Evolutionary conservation across 1,140 invertebrate species (phyloP), one percentile per base, ranked within the genome.

Genomic region (Nasonia giraulti): DNA sequence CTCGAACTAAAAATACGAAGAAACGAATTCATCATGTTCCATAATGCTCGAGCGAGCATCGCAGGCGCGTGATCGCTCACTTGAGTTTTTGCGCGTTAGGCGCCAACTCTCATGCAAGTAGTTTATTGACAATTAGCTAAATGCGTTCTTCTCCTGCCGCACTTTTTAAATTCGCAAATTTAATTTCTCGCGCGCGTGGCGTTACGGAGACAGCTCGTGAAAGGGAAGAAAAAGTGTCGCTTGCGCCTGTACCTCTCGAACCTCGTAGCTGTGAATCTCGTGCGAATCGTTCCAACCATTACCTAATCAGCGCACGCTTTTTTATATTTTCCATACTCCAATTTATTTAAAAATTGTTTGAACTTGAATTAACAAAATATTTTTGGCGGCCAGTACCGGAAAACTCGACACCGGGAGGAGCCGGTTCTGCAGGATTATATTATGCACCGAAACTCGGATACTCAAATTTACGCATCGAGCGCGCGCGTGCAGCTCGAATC

Each of bases 351-450:
- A 8, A 44, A 44, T 10, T 44, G 10, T 44, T 8, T 40, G 37
- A 44, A 44, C 40, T 40, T 7, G 27, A 40, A 40, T 5, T 6
- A 44, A 44, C 40, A 44, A 44, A 44, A 44, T 44, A 44, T 44
- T 8, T 44, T 44, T 44, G 0, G 40, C 40, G 33, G 27, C 27
- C 27, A 27, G 27, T 27, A 12, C 50, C 71, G 74, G 81, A 83
- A 77, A 83, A 83, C n/a, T 83, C 50, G 33, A 20, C 55, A 55
- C 1, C 7, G 47, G 8, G 1, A 50, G 2, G 20, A 77, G 75
- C 75, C 66, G 75, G 75, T 83, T 83, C n/a, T 71, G 40, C 50
- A n/a, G 75, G 75, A 78, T 83, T 83, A 44, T 44, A 44, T 44
- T 44, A 44, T 44, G 8, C 10, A 78, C 82, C 82, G 75, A 83